Evolutionary conservation across 2,888 invertebrate species (phyloP), one percentile per base, ranked within the genome.

Genomic region (Oscheius sp.): DNA sequence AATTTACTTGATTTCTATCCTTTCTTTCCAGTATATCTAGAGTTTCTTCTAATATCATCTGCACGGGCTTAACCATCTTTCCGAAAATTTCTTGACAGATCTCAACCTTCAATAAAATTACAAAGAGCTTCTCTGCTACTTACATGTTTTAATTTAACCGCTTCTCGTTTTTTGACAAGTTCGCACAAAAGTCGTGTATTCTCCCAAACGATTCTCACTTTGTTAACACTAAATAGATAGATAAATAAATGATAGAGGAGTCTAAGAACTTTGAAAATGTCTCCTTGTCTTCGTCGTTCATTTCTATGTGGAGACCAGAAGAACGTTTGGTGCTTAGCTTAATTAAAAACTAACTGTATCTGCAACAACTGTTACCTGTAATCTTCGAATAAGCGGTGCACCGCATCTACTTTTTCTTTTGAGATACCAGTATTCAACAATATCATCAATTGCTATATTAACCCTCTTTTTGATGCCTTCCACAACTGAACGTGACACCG

Each of bases 341-440:
- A 9, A 29, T 43, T 43, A 63, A 29, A 23, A 13, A 43, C 2
- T 13, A 29, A 52, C 35, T 16, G n/a, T 52, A 29, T 13, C 23
- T 52, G 18, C 9, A 52, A 7, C 3, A 46, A 35, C 49, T 45
- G 29, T 12, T n/a, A 90, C 89, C 86, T 95, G 95, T 35, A 95
- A 90, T 6, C 97, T 90, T 55, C 97, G 90, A 74, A 99, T 89
- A 74, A 99, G 91, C 0, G 99, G 98, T 9, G 97, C 97, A 0
- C 99, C 99, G 88, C 97, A 96, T 64, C 98, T 91, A 77, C 94
- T 93, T 88, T 96, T 95, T 0, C 99, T 91, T 89, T 99, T 99
- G 55, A 98, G 90, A 2, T 95, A 97, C 99, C 99, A 99, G 88
- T 97, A 99, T 0, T 95, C 94, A 71, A 97, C 93, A 16, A 99